Evolutionary conservation across 2,797 vertebrate species (phyloP).

Genomic region (Serranus cabrilla): DNA sequence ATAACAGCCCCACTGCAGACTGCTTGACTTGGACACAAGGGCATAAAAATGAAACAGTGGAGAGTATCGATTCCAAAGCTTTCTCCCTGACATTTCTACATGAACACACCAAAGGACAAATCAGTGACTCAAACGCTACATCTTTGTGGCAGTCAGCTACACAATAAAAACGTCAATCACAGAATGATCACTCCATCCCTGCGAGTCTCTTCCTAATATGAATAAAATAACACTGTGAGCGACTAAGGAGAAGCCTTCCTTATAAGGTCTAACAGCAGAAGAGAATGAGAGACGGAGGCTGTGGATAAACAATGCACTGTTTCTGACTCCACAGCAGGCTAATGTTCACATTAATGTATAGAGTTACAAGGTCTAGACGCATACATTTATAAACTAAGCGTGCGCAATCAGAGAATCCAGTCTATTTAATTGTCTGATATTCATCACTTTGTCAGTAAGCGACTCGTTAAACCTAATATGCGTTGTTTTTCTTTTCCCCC

Average conservation of each 20-base stretch:
- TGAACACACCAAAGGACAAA: constrained; percentile 23
- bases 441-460: constrained; percentile 84
- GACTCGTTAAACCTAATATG: constrained; percentile 81
- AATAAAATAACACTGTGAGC: constrained; percentile 47
- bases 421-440: constrained; percentile 80
- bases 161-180: constrained; percentile 63
- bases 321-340: constrained; percentile 78
- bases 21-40: constrained; percentile 34
- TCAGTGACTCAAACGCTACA: constrained; percentile 33
- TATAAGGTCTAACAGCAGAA: constrained; percentile 43
- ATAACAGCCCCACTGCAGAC: not conserved
- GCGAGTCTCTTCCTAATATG: constrained; percentile 37
- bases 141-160: constrained; percentile 45
- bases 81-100: constrained; percentile 55
- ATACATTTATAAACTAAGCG: constrained; percentile 75
- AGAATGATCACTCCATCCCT: constrained; percentile 44
- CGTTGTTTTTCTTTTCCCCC: constrained; percentile 75
- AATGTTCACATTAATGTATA: constrained; percentile 85
- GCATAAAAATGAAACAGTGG: constrained; percentile 13
- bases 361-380: constrained; percentile 82
- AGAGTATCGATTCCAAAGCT: constrained; percentile 24
- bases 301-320: constrained; percentile 72
- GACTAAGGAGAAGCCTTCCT: constrained; percentile 16
- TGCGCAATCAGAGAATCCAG: constrained; percentile 74
- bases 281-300: constrained; percentile 51